Conservation (phyloP, 30 jellyfish, hydroid and myxozoan species). For the Cassiopea andromeda region DNA sequence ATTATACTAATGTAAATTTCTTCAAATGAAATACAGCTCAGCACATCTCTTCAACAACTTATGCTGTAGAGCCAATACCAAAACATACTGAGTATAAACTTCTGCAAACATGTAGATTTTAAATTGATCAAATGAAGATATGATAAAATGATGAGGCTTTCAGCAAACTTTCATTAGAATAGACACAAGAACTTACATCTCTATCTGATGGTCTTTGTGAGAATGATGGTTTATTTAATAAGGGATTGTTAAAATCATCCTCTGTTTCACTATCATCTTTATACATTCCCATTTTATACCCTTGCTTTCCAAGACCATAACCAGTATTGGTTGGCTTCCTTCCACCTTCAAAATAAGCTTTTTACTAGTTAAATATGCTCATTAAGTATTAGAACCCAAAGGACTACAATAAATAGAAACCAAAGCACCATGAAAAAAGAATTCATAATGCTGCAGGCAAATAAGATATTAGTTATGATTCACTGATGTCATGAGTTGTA, state of each 20-base stretch:
- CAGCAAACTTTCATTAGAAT: not conserved
- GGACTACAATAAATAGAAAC: too few relatives aligned
- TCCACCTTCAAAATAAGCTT: conserved; percentile 55
- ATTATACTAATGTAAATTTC: too few relatives aligned
- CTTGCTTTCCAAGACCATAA: conserved; percentile 63
- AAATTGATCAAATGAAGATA: not conserved
- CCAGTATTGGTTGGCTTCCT: conserved; percentile 74
- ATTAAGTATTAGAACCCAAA: too few relatives aligned
- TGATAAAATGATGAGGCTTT: not conserved
- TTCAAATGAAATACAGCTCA: too few relatives aligned
- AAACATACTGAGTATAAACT: too few relatives aligned
- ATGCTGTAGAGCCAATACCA: not conserved
- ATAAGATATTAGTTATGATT: too few relatives aligned
- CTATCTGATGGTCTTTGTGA: conserved; percentile 73
- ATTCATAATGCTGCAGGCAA: too few relatives aligned
- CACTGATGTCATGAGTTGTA: too few relatives aligned
- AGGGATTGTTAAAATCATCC: conserved; percentile 68
- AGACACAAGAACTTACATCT: conserved; percentile 26
- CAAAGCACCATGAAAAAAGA: too few relatives aligned
- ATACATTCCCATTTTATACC: conserved; percentile 78
- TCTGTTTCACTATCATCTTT: conserved; percentile 66
- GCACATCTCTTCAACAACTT: not conserved
- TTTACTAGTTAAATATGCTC: too few relatives aligned
- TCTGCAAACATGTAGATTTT: not conserved
- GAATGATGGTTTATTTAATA: conserved; percentile 71